These are phyloP conservation scores for Brachionus paranguensis DNA, from an alignment of 1,140 invertebrate species.

Conservation along the genomic window DNA sequence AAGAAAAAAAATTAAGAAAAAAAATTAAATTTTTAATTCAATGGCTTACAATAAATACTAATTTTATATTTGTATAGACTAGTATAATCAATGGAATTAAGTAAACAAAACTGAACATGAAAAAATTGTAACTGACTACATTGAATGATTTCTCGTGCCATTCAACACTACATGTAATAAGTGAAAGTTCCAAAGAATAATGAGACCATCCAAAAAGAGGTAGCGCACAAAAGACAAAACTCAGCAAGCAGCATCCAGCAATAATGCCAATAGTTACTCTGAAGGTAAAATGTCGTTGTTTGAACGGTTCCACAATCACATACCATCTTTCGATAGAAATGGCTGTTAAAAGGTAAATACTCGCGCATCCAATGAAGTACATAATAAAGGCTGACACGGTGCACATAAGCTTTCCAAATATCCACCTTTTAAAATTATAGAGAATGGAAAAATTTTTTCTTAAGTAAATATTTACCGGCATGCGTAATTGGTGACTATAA, in stretches of 20 bases:
- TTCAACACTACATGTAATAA: constrained; percentile 21
- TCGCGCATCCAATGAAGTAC: constrained; percentile 37
- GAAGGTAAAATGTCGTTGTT: background rate
- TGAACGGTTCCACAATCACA: background rate
- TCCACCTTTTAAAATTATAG: background rate
- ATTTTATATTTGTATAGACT: background rate
- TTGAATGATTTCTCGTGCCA: constrained; percentile 14
- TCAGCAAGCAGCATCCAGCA: background rate
- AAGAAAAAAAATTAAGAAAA: background rate
- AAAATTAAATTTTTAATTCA: background rate
- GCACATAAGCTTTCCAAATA: background rate
- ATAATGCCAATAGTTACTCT: constrained; percentile 24
- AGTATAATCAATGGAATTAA: background rate
- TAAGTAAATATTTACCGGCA: background rate
- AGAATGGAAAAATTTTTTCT: background rate
- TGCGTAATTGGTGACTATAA: background rate
- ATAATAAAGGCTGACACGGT: background rate
- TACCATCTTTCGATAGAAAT: constrained; percentile 31
- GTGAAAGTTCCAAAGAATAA: background rate
- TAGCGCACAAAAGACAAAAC: background rate
- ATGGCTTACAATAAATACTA: constrained; percentile 2
- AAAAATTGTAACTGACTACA: constrained; percentile 4
- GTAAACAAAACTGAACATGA: constrained; percentile 1
- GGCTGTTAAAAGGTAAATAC: constrained; percentile 19
- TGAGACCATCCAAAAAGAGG: constrained; percentile 19